Evolutionary conservation across 2,888 invertebrate genomes (phyloP), one percentile per base, ranked within the genome.

Genomic region (Operophtera brumata): DNA sequence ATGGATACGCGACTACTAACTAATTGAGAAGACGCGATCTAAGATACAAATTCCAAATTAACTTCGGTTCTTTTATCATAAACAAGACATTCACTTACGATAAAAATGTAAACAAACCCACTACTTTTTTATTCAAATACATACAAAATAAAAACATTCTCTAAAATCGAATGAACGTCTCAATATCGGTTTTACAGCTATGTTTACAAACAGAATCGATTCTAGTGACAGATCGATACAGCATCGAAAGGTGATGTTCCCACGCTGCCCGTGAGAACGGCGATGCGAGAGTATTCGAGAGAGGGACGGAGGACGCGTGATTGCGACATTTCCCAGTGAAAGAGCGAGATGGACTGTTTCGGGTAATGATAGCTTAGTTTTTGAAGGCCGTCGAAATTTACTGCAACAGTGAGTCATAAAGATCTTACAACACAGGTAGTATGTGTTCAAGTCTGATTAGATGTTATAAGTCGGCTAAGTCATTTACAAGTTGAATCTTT

Each of bases 181-280:
- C 40, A 44, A 35, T 49, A 51, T 54, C 45, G 47, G 42, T 39
- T 32, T 35, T 40, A 53, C 46, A 20, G 42, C 34, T 45, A 52
- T 55, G 56, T 59, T 50, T 56, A 56, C 56, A 53, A 57, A 56
- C 50, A 53, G 65, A 64, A 70, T 70, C 69, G 71, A 67, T 67
- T 66, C 69, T 61, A 66, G 63, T 67, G 70, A 71, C 71, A 70
- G 67, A 73, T 71, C 70, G 71, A 70, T 71, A 69, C 60, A 68
- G 69, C 65, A 67, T 59, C 65, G 66, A 78, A 78, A 78, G 78
- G 78, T 78, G 77, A 73, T 62, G 75, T 78, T 78, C 78, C 73
- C 78, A 78, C 78, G 78, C 69, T 55, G 14, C 70, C 44, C 78
- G 78, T 78, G 78, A 72, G 78, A 79, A 73, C 70, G 73, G 63